phyloP scores from a whole-genome alignment of 2,797 vertebrate species.

The Vultur gryphus region DNA sequence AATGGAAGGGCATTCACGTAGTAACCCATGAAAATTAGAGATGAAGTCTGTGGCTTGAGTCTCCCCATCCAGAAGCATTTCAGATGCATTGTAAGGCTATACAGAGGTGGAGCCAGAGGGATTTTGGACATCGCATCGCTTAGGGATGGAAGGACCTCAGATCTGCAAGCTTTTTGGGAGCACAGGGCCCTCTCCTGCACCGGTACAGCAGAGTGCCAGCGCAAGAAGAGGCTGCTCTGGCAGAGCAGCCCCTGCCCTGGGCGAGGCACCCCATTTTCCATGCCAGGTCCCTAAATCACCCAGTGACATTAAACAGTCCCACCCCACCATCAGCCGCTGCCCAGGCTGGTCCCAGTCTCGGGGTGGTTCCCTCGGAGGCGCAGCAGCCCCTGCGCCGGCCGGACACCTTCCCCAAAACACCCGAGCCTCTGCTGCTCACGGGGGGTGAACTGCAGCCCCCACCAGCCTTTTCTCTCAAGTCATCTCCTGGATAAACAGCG shows the following conservation, averaged over 20 bases:
- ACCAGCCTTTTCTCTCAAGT: not conserved
- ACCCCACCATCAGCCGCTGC: not conserved
- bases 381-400: not conserved
- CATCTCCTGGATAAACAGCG: not conserved
- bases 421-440: not conserved
- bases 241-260: not conserved
- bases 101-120: rapidly evolving
- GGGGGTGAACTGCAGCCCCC: not conserved
- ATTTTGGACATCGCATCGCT: rapidly evolving
- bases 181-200: not conserved
- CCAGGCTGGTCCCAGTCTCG: not conserved
- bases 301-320: not conserved
- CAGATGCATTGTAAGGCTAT: rapidly evolving
- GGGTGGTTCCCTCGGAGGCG: not conserved
- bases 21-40: not conserved
- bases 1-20: not conserved
- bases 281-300: not conserved
- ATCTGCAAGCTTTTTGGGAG: not conserved
- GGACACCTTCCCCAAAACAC: not conserved
- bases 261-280: not conserved
- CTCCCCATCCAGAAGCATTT: rapidly evolving
- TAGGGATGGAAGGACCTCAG: not conserved
- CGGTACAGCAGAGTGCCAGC: not conserved
- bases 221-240: not conserved
- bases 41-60: not conserved